phyloP scores from a whole-genome alignment of 2,797 vertebrate species.

The Aythya fuligula region DNA sequence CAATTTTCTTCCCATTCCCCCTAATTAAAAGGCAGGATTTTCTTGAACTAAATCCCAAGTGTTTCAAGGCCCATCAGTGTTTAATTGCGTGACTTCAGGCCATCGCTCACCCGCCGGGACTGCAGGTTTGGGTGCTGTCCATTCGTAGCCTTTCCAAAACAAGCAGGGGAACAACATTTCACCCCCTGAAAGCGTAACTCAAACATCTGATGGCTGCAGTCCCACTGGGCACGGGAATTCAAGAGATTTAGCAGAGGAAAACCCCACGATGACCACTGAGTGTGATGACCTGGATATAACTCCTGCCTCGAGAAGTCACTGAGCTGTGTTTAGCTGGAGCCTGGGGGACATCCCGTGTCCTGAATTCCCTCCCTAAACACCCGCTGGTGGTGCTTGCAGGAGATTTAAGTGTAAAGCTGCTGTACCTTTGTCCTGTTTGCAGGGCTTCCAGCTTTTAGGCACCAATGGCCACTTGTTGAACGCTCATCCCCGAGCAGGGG shows the following conservation, averaged over 20 bases:
- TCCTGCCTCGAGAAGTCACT: background rate
- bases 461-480: background rate
- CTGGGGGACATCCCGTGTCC: background rate
- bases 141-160: background rate
- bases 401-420: background rate
- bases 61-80: background rate
- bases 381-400: background rate
- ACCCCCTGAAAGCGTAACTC: background rate
- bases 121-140: background rate
- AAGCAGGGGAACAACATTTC: background rate
- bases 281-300: background rate
- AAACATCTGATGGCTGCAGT: background rate
- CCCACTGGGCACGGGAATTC: background rate
- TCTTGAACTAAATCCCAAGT: background rate
- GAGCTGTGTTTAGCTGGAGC: fast-evolving
- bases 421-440: background rate
- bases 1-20: background rate
- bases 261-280: background rate
- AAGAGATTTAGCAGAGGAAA: background rate
- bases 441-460: background rate
- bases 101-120: background rate
- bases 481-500: background rate
- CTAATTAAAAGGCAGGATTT: background rate
- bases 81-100: background rate
- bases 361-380: background rate